Evolutionary conservation across 2,888 invertebrate genomes (phyloP).

Genomic region (Dastarcus helophoroides): DNA sequence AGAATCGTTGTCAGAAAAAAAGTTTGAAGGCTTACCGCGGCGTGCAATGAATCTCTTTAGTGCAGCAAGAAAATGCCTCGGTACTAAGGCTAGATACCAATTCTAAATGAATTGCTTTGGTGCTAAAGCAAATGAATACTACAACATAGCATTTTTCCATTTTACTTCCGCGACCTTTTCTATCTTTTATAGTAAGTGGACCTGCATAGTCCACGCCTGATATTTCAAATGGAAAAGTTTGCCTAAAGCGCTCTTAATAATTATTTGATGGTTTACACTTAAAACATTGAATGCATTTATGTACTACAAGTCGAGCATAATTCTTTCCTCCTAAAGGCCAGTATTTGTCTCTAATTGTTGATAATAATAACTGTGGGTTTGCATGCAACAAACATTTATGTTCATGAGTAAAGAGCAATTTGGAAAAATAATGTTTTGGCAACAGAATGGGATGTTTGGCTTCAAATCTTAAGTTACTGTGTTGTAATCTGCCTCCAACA

Average conservation of each 20-base stretch:
- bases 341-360: too few relatives aligned
- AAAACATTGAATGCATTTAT: too few relatives aligned
- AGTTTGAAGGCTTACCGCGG: conserved; percentile 9
- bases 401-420: too few relatives aligned
- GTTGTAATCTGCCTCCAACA: too few relatives aligned
- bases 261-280: too few relatives aligned
- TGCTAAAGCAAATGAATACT: conserved; percentile 13
- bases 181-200: conserved; percentile 13
- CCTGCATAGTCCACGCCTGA: conserved; percentile 18
- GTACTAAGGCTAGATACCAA: conserved; percentile 8
- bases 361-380: too few relatives aligned
- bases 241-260: conserved; percentile 3
- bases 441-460: too few relatives aligned
- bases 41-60: conserved; percentile 12
- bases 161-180: conserved; percentile 9
- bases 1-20: conserved; percentile 13
- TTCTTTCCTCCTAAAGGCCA: too few relatives aligned
- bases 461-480: too few relatives aligned
- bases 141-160: conserved; percentile 10
- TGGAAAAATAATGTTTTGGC: too few relatives aligned
- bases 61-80: conserved; percentile 9
- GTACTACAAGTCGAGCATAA: too few relatives aligned
- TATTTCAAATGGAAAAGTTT: conserved; percentile 6
- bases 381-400: too few relatives aligned
- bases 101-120: conserved; percentile 14